Percentiles rank a stretch among this genome's conserved stretches.
phyloP scores from a whole-genome alignment of 2,113 vertebrate genomes.

The Stercorarius parasiticus region DNA sequence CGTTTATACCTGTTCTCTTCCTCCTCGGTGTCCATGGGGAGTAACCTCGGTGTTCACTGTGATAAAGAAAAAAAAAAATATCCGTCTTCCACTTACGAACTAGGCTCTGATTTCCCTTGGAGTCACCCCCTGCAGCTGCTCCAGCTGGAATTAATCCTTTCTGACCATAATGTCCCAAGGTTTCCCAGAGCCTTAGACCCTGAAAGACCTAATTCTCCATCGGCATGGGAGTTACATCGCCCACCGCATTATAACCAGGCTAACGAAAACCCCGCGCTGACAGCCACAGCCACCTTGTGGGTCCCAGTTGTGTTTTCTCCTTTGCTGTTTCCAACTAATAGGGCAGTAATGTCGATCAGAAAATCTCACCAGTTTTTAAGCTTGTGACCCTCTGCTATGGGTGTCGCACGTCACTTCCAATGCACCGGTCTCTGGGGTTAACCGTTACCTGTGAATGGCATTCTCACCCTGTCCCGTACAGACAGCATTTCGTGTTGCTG shows the following conservation, averaged over 20 bases:
- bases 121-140: not conserved
- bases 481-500: not conserved
- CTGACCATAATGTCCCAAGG: not conserved
- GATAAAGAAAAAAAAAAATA: not conserved
- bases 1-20: not conserved
- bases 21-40: not conserved
- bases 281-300: not conserved
- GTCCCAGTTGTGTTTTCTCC: not conserved
- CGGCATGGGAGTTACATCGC: not conserved
- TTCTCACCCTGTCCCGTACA: not conserved
- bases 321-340: not conserved
- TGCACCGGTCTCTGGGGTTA: not conserved
- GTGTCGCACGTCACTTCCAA: not conserved
- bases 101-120: not conserved
- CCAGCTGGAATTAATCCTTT: not conserved
- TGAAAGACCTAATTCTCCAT: not conserved
- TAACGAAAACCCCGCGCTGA: accelerated
- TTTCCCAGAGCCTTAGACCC: not conserved
- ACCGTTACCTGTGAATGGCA: accelerated
- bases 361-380: not conserved
- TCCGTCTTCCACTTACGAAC: not conserved
- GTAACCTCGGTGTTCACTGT: not conserved
- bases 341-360: not conserved
- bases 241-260: not conserved
- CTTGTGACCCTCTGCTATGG: not conserved